Base-by-base conservation (phyloP, 2,113 vertebrate genomes). In the Actenoides lindsayi region DNA sequence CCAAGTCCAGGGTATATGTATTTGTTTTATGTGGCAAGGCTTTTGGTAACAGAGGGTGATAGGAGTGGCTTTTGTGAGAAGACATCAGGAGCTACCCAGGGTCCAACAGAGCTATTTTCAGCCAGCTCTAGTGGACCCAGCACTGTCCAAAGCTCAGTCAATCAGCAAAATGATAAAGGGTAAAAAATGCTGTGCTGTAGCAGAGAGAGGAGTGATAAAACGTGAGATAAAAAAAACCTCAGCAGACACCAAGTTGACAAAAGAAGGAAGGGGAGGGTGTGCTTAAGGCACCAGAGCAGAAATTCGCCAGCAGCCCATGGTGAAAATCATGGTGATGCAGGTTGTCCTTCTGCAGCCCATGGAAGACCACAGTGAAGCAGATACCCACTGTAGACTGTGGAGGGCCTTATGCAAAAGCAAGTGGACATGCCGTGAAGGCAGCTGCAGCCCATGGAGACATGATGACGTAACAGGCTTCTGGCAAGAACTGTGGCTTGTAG, bases 401-500 rank as follows among this genome's bases (percentile, higher is more conserved):
- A 70, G 56, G 20, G 44, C 11, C 8, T 9, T 63, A 16, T 0
- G 1, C 28, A 53, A 64, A 15, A 73, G 11, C 7, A 30, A 20
- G 24, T 25, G 6, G 33, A 17, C 33, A 11, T 65, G 5, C 5
- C 28, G 16, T 69, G 73, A 59, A 57, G 41, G 13, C 9, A 37
- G 5, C 33, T 83, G 13, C 37, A 64, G 64, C 18, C 16, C 33
- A 25, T 6, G 21, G 13, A 63, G 6, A 81, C 1, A 1, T 42
- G 1, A 13, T 0, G 0, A 4, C 71, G 30, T 11, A 67, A 13
- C 24, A 9, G 5, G 8, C 5, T 87, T 57, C 57, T 57, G 53
- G 6, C 4, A 83, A 53, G 25, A 76, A 13, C 25, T 70, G 30
- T n/a, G 37, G 7, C 14, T 9, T 42, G 7, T 57, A 37, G 6